Conservation (phyloP, 1,140 invertebrate species). For the Limonius californicus region DNA sequence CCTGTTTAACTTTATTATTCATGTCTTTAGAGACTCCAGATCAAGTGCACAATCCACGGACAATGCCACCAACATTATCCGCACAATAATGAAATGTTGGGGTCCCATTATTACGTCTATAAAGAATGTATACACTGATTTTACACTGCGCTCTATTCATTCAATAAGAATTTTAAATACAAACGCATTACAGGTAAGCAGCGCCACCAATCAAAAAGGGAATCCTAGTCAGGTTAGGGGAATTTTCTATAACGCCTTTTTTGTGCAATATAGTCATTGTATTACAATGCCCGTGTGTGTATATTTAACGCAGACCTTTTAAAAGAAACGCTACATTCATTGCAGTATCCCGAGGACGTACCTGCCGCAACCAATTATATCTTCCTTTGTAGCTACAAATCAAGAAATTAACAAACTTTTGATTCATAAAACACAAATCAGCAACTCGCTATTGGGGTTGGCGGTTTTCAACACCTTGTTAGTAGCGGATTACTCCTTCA, state of each 20-base stretch:
- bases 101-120: conserved; percentile 39
- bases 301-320: background rate
- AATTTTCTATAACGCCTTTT: conserved; percentile 3
- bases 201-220: background rate
- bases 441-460: too few species aligned
- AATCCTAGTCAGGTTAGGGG: conserved; percentile 9
- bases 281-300: background rate
- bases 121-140: conserved; percentile 43
- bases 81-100: conserved; percentile 42
- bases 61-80: conserved; percentile 41
- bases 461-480: too few species aligned
- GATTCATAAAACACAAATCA: too few species aligned
- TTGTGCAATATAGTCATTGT: conserved; percentile 1
- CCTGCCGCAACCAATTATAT: too few species aligned
- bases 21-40: conserved; percentile 37
- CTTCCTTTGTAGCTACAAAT: too few species aligned
- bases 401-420: too few species aligned
- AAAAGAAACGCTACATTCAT: too few species aligned
- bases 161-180: conserved; percentile 30
- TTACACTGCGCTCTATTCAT: conserved; percentile 37
- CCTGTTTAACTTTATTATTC: conserved; percentile 44
- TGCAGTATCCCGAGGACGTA: too few species aligned
- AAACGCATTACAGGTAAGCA: conserved; percentile 11
- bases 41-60: conserved; percentile 43
- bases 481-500: too few species aligned